Evolutionary conservation across 2,113 vertebrate genomes (phyloP), one percentile per base, ranked within the genome.

Genomic region (Dolichotis patagonum): DNA sequence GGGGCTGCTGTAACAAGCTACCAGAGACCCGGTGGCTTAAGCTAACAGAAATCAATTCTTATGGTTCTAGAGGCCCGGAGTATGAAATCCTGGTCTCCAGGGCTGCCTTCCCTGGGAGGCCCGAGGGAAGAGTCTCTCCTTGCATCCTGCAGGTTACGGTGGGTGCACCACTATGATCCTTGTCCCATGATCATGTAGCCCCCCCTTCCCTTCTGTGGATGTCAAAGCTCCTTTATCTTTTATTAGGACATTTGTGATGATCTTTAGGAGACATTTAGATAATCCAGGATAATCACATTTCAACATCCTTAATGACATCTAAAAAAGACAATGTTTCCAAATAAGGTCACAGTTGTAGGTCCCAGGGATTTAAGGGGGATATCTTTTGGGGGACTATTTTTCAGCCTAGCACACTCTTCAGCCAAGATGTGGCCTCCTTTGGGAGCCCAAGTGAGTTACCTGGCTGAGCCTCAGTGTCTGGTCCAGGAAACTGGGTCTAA

Each of bases 101-200:
- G 54, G 13, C 22, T 2, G 3, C 0, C 1, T 46, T 14, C 65
- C 12, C 1, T 1, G 71, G 60, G 82, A 67, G 12, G 12, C 24
- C 28, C n/a, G 8, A 7, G 41, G 54, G 49, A 63, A 87, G 3
- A 3, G 1, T 1, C 46, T 5, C 11, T 8, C 26, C 26, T n/a
- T 4, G 10, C 62, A 75, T 63, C 65, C 6, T 35, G 28, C 8
- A 0, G 49, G 6, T 22, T 43, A 35, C 3, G 22, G 41, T 0
- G 32, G 35, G 46, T 43, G 3, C 0, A 0, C 20, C 7, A 4
- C 26, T 20, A 20, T 7, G 0, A 2, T 52, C 22, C 10, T 87
- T 2, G 26, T 28, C n/a, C 26, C 0, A 0, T 73, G 41, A 5
- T 9, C 62, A 75, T 28, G 0, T 5, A 2, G 8, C 38, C 22